Base-by-base conservation (phyloP, 2,797 vertebrate genomes). In the Lutjanus campechanus region DNA sequence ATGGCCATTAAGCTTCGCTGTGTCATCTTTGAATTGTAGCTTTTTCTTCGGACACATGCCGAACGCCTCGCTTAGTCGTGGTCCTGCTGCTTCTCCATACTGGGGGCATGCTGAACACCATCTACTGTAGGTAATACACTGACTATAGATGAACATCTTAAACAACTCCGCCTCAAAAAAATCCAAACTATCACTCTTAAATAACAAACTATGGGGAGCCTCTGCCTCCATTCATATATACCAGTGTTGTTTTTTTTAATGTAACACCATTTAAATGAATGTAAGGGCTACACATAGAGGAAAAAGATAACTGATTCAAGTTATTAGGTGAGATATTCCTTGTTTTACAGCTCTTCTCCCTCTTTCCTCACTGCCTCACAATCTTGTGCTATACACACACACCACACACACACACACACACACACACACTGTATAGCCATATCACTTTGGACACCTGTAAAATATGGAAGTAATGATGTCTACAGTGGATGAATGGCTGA, bases 401-500 rank as follows among this genome's bases (percentile, higher is more conserved):
- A 22, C 61, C 29, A 22, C 60, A 22, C 61, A 69, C 50, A 55
- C 44, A 36, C 55, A 53, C 43, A 43, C 65, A 53, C 58, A 13
- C n/a, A 17, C 55, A 63, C 60, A 29, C 25, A 7, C 58, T 49
- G 17, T 68, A 46, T 19, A 82, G 72, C 77, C 77, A 79, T 87
- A 88, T 92, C 82, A 84, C 65, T 88, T 91, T 84, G 84, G 90
- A 90, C 88, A 86, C 90, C 88, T 94, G 91, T 94, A 93, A 95
- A 93, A 92, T 91, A 91, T 88, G 88, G 82, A 90, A 90, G 86
- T 93, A 91, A 94, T 92, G 90, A 88, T 92, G 88, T 94, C 91
- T 92, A 82, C 79, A 86, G 84, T 72, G 86, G 82, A 86, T 90
- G 85, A 91, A 93, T 93, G 90, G 88, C 84, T 93, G 90, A 92